phyloP scores from a whole-genome alignment of 2,113 vertebrate species.

The Corythoichthys intestinalis region DNA sequence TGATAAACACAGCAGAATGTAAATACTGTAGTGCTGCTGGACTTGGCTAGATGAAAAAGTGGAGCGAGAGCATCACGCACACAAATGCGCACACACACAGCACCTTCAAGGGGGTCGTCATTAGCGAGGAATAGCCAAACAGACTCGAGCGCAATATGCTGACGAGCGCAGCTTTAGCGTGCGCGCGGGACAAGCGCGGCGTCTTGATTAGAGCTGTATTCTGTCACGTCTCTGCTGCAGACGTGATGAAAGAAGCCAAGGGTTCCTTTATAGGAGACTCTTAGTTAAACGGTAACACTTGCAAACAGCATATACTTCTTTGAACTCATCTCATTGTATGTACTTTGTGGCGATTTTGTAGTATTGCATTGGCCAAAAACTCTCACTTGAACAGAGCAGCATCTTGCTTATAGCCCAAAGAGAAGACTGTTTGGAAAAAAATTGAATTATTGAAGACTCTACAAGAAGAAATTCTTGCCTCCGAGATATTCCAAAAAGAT shows the following conservation, averaged over 20 bases:
- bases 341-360: too few relatives aligned
- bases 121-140: background rate
- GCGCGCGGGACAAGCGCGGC: background rate
- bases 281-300: background rate
- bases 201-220: background rate
- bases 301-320: background rate
- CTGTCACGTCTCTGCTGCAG: background rate
- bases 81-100: background rate
- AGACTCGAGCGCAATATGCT: background rate
- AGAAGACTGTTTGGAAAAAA: too few relatives aligned
- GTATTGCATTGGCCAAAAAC: too few relatives aligned
- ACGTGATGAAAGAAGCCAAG: background rate
- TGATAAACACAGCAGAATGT: slow-evolving; percentile 16
- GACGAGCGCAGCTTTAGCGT: background rate
- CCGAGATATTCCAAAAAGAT: too few relatives aligned
- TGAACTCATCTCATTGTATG: background rate
- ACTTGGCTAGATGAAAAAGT: background rate
- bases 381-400: too few relatives aligned
- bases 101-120: slow-evolving; percentile 1
- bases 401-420: too few relatives aligned
- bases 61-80: background rate
- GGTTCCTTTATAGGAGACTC: background rate
- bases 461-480: too few relatives aligned
- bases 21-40: background rate
- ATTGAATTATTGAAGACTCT: too few relatives aligned